Conservation (phyloP, 2,113 vertebrate species). For the Lathamus discolor region DNA sequence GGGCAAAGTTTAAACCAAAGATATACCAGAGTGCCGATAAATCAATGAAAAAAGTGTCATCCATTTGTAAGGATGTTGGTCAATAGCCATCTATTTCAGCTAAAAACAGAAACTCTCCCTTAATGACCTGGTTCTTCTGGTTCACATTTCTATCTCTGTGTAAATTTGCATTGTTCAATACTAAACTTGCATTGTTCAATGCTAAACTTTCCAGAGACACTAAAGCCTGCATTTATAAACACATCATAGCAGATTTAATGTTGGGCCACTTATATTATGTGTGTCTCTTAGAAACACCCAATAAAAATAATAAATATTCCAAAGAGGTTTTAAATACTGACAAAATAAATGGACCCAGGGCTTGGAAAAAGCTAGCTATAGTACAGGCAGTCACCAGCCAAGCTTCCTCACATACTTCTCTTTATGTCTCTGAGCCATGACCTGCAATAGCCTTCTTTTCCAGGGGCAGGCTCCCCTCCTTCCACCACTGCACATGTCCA, state of each 20-base stretch:
- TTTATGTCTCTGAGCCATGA: neutral
- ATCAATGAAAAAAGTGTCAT: neutral
- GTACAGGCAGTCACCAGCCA: neutral
- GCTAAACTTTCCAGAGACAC: conserved; percentile 12
- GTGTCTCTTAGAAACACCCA: conserved; percentile 42
- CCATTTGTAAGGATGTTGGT: neutral
- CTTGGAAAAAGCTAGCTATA: neutral
- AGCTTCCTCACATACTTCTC: neutral
- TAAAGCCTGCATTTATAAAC: conserved; percentile 24
- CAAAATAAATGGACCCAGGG: neutral
- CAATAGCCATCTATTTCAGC: neutral
- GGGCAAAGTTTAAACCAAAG: neutral
- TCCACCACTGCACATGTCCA: neutral
- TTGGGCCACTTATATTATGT: neutral
- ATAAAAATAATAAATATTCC: conserved; percentile 58
- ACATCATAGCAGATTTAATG: conserved; percentile 27
- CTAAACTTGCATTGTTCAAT: neutral
- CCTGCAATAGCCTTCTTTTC: neutral
- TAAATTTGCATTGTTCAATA: neutral
- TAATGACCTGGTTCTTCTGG: neutral
- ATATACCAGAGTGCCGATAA: neutral
- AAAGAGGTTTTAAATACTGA: conserved; percentile 9
- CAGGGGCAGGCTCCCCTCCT: neutral
- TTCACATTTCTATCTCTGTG: neutral
- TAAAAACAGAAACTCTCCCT: neutral